Evolutionary conservation across 2,113 vertebrate genomes (phyloP).

Genomic region (Euleptes europaea): DNA sequence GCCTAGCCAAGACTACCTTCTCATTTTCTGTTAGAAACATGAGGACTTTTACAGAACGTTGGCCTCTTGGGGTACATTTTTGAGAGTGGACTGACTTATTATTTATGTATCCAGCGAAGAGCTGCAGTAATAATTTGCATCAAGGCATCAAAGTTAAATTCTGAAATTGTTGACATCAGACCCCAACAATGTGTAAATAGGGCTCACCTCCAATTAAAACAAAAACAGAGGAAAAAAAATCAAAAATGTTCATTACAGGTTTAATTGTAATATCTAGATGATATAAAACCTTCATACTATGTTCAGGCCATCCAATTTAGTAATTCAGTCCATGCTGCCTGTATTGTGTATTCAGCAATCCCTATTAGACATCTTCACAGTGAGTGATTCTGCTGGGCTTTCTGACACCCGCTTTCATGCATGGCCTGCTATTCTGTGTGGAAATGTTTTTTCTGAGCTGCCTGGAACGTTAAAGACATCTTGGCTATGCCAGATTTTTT

Average conservation of each 20-base stretch:
- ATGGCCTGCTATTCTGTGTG: slow-evolving; percentile 69
- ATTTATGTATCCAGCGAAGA: slow-evolving; percentile 24
- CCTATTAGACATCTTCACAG: slow-evolving; percentile 77
- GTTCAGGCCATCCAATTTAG: slow-evolving; percentile 58
- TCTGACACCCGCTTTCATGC: slow-evolving; percentile 79
- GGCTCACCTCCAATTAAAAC: slow-evolving; percentile 35
- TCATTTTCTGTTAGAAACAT: slow-evolving; percentile 8
- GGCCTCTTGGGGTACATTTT: not conserved
- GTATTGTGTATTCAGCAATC: slow-evolving; percentile 73
- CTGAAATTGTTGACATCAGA: slow-evolving; percentile 43
- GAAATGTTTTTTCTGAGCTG: slow-evolving; percentile 50
- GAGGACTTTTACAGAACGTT: not conserved
- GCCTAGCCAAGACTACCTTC: rapidly evolving
- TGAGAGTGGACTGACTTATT: not conserved
- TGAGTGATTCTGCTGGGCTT: slow-evolving; percentile 62
- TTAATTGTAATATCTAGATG: slow-evolving; percentile 68
- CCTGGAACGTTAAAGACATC: slow-evolving; percentile 75
- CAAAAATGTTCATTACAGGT: slow-evolving; percentile 56
- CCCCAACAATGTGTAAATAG: slow-evolving; percentile 21
- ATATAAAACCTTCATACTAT: slow-evolving; percentile 63
- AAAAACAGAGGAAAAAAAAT: slow-evolving; percentile 14
- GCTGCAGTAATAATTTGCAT: slow-evolving; percentile 30
- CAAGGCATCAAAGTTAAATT: slow-evolving; percentile 38
- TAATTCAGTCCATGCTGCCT: slow-evolving; percentile 61
- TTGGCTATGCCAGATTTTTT: slow-evolving; percentile 70